These are phyloP conservation scores for Pristionchus mayeri DNA, from an alignment of 2,888 invertebrate genomes.

Conservation along the genomic window DNA sequence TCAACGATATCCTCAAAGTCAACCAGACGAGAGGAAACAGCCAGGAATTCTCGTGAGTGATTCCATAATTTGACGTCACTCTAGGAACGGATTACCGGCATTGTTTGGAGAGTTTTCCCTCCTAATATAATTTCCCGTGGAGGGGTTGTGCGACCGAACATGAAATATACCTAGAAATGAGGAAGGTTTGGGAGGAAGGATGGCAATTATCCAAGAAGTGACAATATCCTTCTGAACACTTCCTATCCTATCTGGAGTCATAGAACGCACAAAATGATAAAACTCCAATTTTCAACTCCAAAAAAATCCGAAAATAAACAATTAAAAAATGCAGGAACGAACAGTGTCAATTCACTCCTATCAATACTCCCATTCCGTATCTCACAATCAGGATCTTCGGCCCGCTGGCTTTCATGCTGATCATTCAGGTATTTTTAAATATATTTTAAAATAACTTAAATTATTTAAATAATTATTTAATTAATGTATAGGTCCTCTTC, in stretches of 20 bases:
- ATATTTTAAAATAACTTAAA: background rate
- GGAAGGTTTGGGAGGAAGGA: too few species aligned
- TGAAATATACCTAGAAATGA: too few species aligned
- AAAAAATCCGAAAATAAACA: background rate
- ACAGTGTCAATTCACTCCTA: constrained; percentile 42
- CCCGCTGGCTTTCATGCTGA: constrained; percentile 57
- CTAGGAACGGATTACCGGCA: too few species aligned
- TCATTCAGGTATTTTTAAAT: constrained; percentile 52
- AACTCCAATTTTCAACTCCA: background rate
- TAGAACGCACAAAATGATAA: too few species aligned
- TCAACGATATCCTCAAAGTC: constrained; percentile 58
- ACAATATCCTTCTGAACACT: too few species aligned
- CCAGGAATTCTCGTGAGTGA: constrained; percentile 37
- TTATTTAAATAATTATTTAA: background rate
- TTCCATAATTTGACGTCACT: background rate
- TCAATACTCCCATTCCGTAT: background rate
- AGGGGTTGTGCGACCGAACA: too few species aligned
- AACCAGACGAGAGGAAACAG: constrained; percentile 47
- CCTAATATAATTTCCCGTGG: too few species aligned
- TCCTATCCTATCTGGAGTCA: too few species aligned
- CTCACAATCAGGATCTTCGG: constrained; percentile 45
- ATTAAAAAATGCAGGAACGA: constrained; percentile 30
- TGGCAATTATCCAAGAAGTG: too few species aligned
- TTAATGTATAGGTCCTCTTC: constrained; percentile 64
- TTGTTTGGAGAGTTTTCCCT: too few species aligned